Conservation (phyloP, 2,888 invertebrate genomes). For the Pyrochroa serraticornis region DNA sequence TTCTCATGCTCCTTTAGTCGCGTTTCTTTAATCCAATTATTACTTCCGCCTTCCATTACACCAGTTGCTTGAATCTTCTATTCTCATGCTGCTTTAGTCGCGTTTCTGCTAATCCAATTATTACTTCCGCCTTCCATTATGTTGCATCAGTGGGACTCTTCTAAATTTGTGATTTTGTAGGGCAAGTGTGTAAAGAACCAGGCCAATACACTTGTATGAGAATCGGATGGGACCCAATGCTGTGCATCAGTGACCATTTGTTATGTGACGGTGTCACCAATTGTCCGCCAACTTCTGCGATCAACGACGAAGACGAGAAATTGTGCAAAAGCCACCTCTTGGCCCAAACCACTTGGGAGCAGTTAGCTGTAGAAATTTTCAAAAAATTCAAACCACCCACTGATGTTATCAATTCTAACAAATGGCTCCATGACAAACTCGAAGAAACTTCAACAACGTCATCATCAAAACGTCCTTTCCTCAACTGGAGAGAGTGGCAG, state of each 20-base stretch:
- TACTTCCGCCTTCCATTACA: no score
- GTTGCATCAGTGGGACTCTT: no score
- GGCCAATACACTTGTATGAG: conserved; percentile 51
- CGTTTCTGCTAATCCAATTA: no score
- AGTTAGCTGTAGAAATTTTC: conserved; percentile 42
- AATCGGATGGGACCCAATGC: conserved; percentile 51
- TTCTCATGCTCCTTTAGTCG: no score
- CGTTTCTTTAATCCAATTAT: no score
- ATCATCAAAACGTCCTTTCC: conserved; percentile 17
- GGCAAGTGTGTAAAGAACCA: conserved; percentile 40
- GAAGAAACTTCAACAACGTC: conserved; percentile 9
- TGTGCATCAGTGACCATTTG: conserved; percentile 70
- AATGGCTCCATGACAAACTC: conserved; percentile 31
- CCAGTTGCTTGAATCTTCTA: no score
- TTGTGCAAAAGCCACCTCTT: conserved; percentile 43
- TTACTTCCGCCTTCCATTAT: no score
- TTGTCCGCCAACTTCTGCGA: conserved; percentile 67
- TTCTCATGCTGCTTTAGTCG: no score
- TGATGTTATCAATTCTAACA: conserved; percentile 17
- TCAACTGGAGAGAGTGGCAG: conserved; percentile 36
- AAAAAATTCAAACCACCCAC: conserved; percentile 40
- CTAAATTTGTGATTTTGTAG: conserved; percentile 27
- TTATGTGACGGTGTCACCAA: conserved; percentile 71
- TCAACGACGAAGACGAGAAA: conserved; percentile 52
- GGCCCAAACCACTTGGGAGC: conserved; percentile 40